Percentiles rank a stretch among this genome's conserved stretches.
Conservation (phyloP, 2,888 invertebrate species). For the Patella depressa region DNA sequence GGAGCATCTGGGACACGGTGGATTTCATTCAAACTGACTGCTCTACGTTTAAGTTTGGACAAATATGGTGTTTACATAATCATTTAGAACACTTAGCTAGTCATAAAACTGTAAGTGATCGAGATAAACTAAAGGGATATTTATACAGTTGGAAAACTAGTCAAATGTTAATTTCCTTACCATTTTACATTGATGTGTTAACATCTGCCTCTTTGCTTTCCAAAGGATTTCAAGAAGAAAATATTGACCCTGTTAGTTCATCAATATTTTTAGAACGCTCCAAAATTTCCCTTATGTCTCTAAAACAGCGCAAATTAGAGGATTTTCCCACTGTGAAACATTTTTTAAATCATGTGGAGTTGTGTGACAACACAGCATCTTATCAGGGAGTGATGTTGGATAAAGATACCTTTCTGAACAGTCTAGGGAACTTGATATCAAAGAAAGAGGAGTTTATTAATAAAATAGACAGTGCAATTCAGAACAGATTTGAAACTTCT, state of each 20-base stretch:
- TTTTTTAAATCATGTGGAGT: neutral
- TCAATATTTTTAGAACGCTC: no score
- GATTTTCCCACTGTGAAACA: no score
- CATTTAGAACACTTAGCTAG: slow-evolving; percentile 17
- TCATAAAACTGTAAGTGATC: neutral
- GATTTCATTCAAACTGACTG: slow-evolving; percentile 16
- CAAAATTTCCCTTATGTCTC: no score
- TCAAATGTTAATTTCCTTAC: slow-evolving; percentile 15
- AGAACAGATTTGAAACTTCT: neutral
- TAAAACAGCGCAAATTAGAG: no score
- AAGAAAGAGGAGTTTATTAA: no score
- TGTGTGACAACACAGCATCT: neutral
- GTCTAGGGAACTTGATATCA: no score
- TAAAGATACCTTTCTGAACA: neutral
- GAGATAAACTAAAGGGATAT: slow-evolving; percentile 6
- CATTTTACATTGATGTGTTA: slow-evolving; percentile 18
- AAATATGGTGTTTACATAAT: slow-evolving; percentile 21
- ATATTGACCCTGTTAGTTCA: no score
- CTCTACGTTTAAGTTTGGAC: slow-evolving; percentile 14
- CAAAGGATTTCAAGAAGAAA: slow-evolving; percentile 14
- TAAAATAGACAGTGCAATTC: no score
- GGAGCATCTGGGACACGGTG: slow-evolving; percentile 19
- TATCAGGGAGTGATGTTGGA: neutral
- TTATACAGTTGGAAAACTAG: slow-evolving; percentile 18
- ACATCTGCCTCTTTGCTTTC: slow-evolving; percentile 9